Conservation (phyloP, 1,140 invertebrate species). For the Oscheius sp. region DNA sequence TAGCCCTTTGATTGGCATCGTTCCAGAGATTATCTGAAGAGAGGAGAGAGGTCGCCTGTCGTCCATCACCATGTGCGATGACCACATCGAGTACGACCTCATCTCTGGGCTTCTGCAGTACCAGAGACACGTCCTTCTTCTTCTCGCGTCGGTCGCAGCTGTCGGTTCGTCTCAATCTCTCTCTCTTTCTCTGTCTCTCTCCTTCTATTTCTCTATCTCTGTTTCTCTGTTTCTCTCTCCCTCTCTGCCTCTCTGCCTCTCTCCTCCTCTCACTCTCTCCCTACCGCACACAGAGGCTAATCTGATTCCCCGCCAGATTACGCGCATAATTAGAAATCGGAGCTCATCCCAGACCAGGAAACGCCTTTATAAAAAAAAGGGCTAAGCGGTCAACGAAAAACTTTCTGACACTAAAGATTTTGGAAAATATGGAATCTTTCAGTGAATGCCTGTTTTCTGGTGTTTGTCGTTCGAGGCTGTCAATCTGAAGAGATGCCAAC, state of each 20-base stretch:
- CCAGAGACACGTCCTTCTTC: background rate
- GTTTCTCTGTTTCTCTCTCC: background rate
- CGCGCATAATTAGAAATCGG: background rate
- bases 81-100: background rate
- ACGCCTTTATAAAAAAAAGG: background rate
- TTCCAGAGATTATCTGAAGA: background rate
- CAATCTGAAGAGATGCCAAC: background rate
- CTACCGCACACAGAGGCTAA: background rate
- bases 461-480: background rate
- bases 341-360: background rate
- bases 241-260: background rate
- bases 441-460: background rate
- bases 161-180: background rate
- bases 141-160: background rate
- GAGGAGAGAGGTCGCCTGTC: too few relatives aligned
- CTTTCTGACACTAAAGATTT: background rate
- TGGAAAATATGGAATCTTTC: background rate
- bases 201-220: too few relatives aligned
- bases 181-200: background rate
- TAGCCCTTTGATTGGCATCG: conserved; percentile 7
- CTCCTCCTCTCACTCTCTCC: background rate
- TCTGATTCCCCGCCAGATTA: background rate
- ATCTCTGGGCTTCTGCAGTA: background rate
- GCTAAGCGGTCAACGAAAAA: background rate
- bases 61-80: background rate